These are phyloP conservation scores for Telmatherina bonti DNA, from an alignment of 2,797 vertebrate species.

Conservation along the genomic window DNA sequence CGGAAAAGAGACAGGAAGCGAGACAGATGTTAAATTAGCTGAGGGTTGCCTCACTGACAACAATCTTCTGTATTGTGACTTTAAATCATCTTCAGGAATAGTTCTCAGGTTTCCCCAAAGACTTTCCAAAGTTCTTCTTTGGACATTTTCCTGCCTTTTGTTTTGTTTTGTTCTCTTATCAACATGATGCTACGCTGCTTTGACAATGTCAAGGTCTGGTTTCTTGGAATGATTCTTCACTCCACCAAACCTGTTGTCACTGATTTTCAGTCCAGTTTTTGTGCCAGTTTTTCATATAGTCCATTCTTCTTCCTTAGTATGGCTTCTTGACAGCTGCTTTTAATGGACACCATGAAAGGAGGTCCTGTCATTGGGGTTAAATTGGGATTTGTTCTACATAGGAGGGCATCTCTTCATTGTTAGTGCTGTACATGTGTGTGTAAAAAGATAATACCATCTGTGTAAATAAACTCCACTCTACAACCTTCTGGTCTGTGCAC, in stretches of 20 bases:
- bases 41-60: too few relatives aligned
- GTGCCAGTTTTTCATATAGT: neutral
- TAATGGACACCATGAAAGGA: too few relatives aligned
- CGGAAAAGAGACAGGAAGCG: too few relatives aligned
- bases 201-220: neutral
- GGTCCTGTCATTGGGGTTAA: too few relatives aligned
- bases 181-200: neutral
- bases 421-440: too few relatives aligned
- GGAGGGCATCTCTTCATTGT: too few relatives aligned
- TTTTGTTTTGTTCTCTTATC: neutral
- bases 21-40: too few relatives aligned
- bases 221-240: neutral
- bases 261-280: neutral
- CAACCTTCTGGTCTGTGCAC: too few relatives aligned
- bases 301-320: too few relatives aligned
- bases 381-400: too few relatives aligned
- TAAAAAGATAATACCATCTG: neutral
- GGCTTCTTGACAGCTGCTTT: too few relatives aligned
- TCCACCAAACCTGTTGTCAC: neutral
- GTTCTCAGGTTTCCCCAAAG: neutral
- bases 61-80: too few relatives aligned
- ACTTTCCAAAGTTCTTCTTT: neutral
- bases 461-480: neutral
- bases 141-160: neutral
- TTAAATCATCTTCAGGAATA: neutral